Evolutionary conservation across 2,888 invertebrate genomes (phyloP).

Genomic region (Gonocerus acuteangulatus): DNA sequence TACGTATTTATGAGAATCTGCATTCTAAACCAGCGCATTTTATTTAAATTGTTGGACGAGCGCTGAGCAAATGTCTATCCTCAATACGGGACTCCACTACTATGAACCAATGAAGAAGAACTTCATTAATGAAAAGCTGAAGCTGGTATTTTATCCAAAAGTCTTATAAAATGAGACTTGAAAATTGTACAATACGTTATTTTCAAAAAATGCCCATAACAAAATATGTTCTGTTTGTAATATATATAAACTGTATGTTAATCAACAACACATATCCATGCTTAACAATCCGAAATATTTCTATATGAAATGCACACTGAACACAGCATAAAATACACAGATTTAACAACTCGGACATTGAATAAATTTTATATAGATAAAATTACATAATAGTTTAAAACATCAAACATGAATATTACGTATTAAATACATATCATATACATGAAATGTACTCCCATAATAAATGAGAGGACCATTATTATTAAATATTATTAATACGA

Average conservation of each 20-base stretch:
- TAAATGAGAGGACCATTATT: not conserved
- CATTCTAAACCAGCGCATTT: no score
- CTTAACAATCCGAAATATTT: conserved; percentile 21
- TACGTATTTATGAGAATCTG: no score
- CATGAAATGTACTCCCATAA: not conserved
- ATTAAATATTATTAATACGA: conserved; percentile 6
- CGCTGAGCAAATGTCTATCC: no score
- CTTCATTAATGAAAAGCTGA: conserved; percentile 13
- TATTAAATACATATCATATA: conserved; percentile 16
- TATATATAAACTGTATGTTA: not conserved
- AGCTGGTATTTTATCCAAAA: conserved; percentile 1
- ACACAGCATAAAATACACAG: conserved; percentile 33
- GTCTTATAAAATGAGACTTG: not conserved
- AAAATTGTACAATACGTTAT: not conserved
- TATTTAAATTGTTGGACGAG: no score
- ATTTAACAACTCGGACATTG: conserved; percentile 30
- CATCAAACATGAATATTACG: conserved; percentile 21
- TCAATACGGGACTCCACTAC: no score
- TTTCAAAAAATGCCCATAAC: not conserved
- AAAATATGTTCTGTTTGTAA: conserved; percentile 7
- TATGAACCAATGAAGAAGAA: not conserved
- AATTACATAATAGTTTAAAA: conserved; percentile 19
- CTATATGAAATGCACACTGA: conserved; percentile 31
- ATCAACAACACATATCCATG: conserved; percentile 8
- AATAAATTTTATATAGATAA: conserved; percentile 26